Evolutionary conservation across 2,888 invertebrate species (phyloP), one percentile per base, ranked within the genome.

Genomic region (Trichopria drosophilae): DNA sequence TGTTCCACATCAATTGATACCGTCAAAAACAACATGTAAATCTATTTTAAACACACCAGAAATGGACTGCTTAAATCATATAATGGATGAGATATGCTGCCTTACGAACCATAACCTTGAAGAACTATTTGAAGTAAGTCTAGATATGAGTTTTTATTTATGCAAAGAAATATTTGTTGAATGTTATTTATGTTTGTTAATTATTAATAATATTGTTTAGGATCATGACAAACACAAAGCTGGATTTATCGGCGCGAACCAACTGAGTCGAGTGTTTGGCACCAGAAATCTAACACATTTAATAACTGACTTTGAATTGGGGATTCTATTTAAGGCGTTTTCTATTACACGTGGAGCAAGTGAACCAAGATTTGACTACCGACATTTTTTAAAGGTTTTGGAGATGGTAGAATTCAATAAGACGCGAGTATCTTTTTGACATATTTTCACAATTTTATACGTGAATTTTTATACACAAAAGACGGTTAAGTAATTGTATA

Each of bases 1-100:
- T 51, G 75, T 81, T 53, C 90, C 90, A 0, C 69, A 88, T 12
- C 83, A 85, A 60, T 86, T 88, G 71, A 76, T 87, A 55, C 87
- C 89, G 26, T 81, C 83, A 35, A 72, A 78, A 31, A 86, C 86
- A 68, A 80, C 84, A 58, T 79, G 82, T 12, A 75, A 74, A 55
- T 80, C 80, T 59, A 88, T 86, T 79, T 81, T 89, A 58, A 86
- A 86, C 76, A 88, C 84, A 71, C 86, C 88, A 55, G 88, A 89
- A 75, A 78, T 90, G 20, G 78, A 79, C 50, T 69, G 78, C 23
- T 79, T 85, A 28, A 81, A 86, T 1, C 76, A 79, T 47, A 87
- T 86, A 1, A 78, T 90, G 64, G 81, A 84, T 72, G 87, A 87
- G 68, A 78, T 90, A 15, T 79, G 84, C 24, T 81, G 81, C 59